Percentiles rank a stretch among this genome's conserved stretches.
Conservation (phyloP, 2,888 invertebrate species). For the Patella ulyssiponensis region DNA sequence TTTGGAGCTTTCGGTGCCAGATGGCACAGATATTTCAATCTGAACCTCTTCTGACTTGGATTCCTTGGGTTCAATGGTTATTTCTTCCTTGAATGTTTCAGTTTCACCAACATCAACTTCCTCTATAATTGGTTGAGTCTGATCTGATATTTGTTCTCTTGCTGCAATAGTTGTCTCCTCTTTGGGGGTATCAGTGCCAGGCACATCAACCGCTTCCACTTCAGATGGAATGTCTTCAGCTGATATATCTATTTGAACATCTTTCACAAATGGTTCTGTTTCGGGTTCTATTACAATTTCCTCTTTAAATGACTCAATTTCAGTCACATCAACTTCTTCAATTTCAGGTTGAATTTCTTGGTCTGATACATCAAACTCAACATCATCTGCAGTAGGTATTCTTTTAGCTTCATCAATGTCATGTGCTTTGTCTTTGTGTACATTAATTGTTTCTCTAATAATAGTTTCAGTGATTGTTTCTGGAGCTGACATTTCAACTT, state of each 20-base stretch:
- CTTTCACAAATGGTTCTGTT: constrained; percentile 12
- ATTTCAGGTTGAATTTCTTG: constrained; percentile 15
- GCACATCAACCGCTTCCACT: background rate
- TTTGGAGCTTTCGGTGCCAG: background rate
- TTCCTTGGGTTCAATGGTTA: constrained; percentile 16
- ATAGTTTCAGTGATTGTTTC: too few species aligned
- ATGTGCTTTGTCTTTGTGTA: too few species aligned
- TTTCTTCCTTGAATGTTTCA: constrained; percentile 19
- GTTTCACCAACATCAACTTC: constrained; percentile 18
- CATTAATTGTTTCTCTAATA: too few species aligned
- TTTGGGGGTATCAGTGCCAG: constrained; percentile 13
- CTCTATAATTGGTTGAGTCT: constrained; percentile 14
- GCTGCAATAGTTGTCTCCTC: too few species aligned
- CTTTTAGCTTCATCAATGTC: too few species aligned
- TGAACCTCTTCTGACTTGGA: background rate
- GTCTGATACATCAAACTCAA: background rate
- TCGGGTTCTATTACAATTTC: constrained; percentile 26
- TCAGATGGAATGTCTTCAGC: background rate
- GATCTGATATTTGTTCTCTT: too few species aligned
- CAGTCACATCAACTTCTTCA: constrained; percentile 12
- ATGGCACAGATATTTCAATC: too few species aligned
- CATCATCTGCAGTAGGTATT: too few species aligned
- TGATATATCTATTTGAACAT: background rate
- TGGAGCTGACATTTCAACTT: too few species aligned
- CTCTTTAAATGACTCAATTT: background rate